Evolutionary conservation across 1,140 invertebrate species (phyloP).

Genomic region (Euwallacea fornicatus): DNA sequence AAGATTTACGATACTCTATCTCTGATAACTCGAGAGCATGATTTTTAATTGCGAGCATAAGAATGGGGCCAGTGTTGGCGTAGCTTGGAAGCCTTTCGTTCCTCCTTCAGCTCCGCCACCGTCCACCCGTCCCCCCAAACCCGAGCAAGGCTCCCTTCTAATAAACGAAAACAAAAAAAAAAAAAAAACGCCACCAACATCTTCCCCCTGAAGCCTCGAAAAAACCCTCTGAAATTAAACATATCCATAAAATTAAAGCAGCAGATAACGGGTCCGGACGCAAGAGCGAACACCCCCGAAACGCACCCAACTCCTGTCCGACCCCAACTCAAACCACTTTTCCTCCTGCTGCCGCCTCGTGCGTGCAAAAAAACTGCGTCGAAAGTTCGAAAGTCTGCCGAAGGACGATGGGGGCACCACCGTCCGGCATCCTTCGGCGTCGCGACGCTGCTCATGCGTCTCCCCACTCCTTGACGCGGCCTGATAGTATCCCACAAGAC

Average conservation of each 20-base stretch:
- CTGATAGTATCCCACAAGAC: conserved; percentile 55
- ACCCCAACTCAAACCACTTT: conserved; percentile 30
- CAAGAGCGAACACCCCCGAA: conserved; percentile 10
- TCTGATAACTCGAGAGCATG: too few relatives aligned
- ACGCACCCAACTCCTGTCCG: not conserved
- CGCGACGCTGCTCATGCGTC: conserved; percentile 55
- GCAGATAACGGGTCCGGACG: conserved; percentile 22
- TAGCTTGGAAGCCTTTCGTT: too few relatives aligned
- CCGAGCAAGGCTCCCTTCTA: too few relatives aligned
- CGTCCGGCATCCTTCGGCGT: conserved; percentile 53
- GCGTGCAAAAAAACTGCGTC: conserved; percentile 43
- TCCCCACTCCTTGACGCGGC: conserved; percentile 54
- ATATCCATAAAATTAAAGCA: conserved; percentile 31
- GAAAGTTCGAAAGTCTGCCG: conserved; percentile 42
- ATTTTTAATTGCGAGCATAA: too few relatives aligned
- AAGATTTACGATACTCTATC: too few relatives aligned
- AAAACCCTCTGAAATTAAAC: conserved; percentile 20
- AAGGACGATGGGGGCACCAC: conserved; percentile 51
- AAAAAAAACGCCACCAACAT: not conserved
- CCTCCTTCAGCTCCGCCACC: too few relatives aligned
- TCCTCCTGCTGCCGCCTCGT: conserved; percentile 20
- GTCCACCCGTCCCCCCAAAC: too few relatives aligned
- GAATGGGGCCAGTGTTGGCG: too few relatives aligned
- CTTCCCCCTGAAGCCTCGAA: not conserved
- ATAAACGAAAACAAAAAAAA: not conserved